phyloP scores from a whole-genome alignment of 2,888 invertebrate species.

The Volucella zonaria region DNA sequence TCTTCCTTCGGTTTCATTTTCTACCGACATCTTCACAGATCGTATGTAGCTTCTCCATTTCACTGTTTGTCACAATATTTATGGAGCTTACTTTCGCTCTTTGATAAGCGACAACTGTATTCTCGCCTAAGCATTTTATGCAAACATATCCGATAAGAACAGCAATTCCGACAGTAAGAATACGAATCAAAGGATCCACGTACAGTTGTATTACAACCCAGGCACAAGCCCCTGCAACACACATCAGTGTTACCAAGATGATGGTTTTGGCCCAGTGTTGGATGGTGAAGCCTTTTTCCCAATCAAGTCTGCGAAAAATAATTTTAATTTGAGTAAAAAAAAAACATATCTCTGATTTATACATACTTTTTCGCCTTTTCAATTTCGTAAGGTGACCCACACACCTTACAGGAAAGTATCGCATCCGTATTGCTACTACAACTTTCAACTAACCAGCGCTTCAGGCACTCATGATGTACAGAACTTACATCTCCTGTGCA shows the following conservation, averaged over 20 bases:
- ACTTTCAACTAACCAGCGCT: slow-evolving; percentile 95
- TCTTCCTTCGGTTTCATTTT: slow-evolving; percentile 66
- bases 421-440: slow-evolving; percentile 88
- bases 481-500: slow-evolving; percentile 96
- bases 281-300: slow-evolving; percentile 92
- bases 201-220: slow-evolving; percentile 92
- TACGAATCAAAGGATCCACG: slow-evolving; percentile 89
- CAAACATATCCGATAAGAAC: slow-evolving; percentile 93
- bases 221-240: slow-evolving; percentile 89
- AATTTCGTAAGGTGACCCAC: slow-evolving; percentile 91
- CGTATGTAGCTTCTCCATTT: slow-evolving; percentile 81
- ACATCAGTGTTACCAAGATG: slow-evolving; percentile 90
- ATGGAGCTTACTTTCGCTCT: slow-evolving; percentile 94
- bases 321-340: neutral
- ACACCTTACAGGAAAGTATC: slow-evolving; percentile 91
- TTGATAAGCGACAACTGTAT: slow-evolving; percentile 94
- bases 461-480: slow-evolving; percentile 95
- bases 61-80: slow-evolving; percentile 86
- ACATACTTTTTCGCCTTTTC: slow-evolving; percentile 87
- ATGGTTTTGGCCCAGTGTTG: slow-evolving; percentile 93
- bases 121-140: slow-evolving; percentile 93
- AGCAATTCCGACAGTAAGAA: slow-evolving; percentile 91
- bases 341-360: neutral
- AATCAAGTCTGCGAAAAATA: slow-evolving; percentile 85
- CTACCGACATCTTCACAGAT: slow-evolving; percentile 81